Base-by-base conservation (phyloP, 2,113 vertebrate species). In the Plecturocebus donacophilus region DNA sequence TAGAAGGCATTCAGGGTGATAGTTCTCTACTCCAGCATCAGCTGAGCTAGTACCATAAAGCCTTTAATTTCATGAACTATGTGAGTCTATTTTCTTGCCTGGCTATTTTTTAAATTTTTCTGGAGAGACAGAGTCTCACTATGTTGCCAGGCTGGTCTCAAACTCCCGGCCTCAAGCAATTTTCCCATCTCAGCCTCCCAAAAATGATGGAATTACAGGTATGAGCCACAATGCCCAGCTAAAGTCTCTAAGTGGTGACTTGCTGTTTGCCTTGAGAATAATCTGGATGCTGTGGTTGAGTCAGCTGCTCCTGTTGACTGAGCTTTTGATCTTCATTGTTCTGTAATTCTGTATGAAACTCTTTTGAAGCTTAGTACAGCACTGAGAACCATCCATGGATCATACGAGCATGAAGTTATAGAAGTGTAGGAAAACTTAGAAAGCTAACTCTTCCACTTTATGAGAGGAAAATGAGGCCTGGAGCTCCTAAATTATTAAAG, bases 361-460 rank as follows among this genome's bases (percentile, higher is more conserved):
- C 32, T 4, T 5, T 30, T 16, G 12, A 91, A 90, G 35, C 11
- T 23, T 32, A 12, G 0, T 2, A 30, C 0, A 20, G 25, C 19
- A 9, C 17, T 14, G 25, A 58, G 79, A 56, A 27, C 47, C 30
- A 27, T 0, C 1, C 6, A 0, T 14, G 11, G 19, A 66, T 52
- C 13, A 0, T 0, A 2, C 0, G n/a, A 25, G 58, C 30, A 13
- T 42, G 61, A 30, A 11, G 10, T 54, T 47, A 73, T 1, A 45
- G n/a, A 52, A 49, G 8, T 8, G 2, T n/a, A 75, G 23, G 70
- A 27, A 42, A 38, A 85, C 6, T 47, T 25, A 12, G 6, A 0
- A 47, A 56, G 68, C 23, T 40, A 20, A 38, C 23, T 93, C 30
- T 79, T 89, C 19, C 4, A 35, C 8, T 56, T 64, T 40, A 32